These are phyloP conservation scores for Stictocephala bisonia DNA, from an alignment of 2,888 invertebrate genomes.

Conservation along the genomic window DNA sequence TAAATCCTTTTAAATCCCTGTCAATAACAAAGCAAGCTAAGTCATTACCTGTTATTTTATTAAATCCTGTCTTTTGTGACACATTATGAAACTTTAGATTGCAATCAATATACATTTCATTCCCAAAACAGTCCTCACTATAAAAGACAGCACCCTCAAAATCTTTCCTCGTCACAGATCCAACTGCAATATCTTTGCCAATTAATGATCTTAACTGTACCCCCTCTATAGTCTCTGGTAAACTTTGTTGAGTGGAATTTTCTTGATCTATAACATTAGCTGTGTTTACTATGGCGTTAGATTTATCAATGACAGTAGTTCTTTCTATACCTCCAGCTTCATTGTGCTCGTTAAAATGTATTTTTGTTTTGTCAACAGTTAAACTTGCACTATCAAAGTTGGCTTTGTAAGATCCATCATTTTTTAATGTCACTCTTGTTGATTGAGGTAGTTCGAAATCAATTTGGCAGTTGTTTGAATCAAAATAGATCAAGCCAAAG, in stretches of 20 bases:
- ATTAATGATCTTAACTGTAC: too few species aligned
- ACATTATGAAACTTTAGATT: neutral
- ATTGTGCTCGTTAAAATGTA: neutral
- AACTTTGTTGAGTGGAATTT: too few species aligned
- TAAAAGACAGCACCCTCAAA: too few species aligned
- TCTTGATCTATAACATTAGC: too few species aligned
- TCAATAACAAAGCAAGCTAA: conserved; percentile 9
- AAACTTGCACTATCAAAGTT: neutral
- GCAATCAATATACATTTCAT: neutral
- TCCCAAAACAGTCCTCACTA: neutral
- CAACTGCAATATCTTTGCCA: too few species aligned
- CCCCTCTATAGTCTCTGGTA: too few species aligned
- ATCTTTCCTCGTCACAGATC: too few species aligned
- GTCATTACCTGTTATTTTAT: neutral
- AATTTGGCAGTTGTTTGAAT: neutral
- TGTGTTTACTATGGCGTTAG: too few species aligned
- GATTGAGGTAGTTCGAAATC: neutral
- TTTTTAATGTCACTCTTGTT: neutral
- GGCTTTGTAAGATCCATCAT: conserved; percentile 1
- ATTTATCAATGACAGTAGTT: conserved; percentile 2
- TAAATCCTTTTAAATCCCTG: conserved; percentile 1
- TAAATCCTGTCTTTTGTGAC: neutral
- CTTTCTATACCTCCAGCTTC: neutral
- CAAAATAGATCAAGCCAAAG: conserved; percentile 3
- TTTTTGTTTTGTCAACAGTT: neutral